Evolutionary conservation across 2,113 vertebrate genomes (phyloP).

Genomic region (Rhinoderma darwinii): DNA sequence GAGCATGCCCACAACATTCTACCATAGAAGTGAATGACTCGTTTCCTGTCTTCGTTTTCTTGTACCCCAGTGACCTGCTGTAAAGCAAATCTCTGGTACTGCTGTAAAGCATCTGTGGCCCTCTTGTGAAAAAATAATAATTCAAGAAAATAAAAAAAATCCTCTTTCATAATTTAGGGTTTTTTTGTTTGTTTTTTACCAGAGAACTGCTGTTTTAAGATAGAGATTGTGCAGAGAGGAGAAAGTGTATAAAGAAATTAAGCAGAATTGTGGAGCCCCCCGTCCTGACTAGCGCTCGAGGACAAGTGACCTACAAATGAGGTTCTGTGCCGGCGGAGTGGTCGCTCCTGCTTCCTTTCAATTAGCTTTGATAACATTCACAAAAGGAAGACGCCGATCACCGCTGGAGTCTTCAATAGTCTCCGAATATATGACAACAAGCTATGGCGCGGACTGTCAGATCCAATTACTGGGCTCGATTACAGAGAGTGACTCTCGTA

Average conservation of each 20-base stretch:
- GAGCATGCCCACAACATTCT: not conserved
- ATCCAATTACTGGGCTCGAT: conserved; percentile 40
- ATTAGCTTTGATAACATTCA: conserved; percentile 46
- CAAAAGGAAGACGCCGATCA: not conserved
- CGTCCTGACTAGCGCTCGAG: not conserved
- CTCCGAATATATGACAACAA: conserved; percentile 14
- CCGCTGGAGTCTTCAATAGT: conserved; percentile 1
- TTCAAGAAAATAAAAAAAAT: too few relatives aligned
- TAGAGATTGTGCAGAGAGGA: not conserved
- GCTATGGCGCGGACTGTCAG: not conserved
- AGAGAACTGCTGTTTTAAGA: not conserved
- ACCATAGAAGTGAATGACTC: too few relatives aligned
- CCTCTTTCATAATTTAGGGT: too few relatives aligned
- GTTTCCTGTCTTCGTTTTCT: too few relatives aligned
- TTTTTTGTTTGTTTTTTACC: too few relatives aligned
- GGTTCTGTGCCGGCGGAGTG: not conserved
- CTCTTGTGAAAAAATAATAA: too few relatives aligned
- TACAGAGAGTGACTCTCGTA: conserved; percentile 7
- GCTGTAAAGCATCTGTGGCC: too few relatives aligned
- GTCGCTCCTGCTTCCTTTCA: not conserved
- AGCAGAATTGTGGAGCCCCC: not conserved
- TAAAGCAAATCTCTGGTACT: too few relatives aligned
- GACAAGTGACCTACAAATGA: conserved; percentile 8
- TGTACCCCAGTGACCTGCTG: too few relatives aligned
- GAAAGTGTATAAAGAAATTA: not conserved